Percentiles rank a stretch among this genome's conserved stretches.
Evolutionary conservation across 2,797 vertebrate genomes (phyloP).

Genomic region (Sitta carolinensis): DNA sequence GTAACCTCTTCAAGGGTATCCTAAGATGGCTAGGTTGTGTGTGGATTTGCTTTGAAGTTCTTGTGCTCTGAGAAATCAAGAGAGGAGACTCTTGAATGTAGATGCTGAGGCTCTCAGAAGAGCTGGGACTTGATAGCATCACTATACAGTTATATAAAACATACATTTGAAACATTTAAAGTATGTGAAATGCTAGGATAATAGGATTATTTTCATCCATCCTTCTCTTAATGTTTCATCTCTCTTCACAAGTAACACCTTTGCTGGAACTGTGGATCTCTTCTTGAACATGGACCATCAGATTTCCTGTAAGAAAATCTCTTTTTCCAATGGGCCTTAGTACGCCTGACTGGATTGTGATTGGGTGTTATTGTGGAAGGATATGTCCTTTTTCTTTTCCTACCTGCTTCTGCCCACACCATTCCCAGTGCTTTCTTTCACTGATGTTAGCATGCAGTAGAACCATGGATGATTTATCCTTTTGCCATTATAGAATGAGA

Average conservation of each 20-base stretch:
- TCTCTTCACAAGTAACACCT: not conserved
- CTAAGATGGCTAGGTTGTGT: not conserved
- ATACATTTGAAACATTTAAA: not conserved
- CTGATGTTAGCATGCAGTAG: not conserved
- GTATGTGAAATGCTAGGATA: not conserved
- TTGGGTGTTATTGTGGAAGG: not conserved
- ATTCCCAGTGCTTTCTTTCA: not conserved
- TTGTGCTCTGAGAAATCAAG: not conserved
- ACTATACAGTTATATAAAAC: not conserved
- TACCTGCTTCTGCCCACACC: not conserved
- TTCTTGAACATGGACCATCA: not conserved
- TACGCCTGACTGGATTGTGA: not conserved
- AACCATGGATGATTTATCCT: not conserved
- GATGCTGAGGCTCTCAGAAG: not conserved
- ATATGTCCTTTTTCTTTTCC: not conserved
- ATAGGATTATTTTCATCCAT: not conserved
- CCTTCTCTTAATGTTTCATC: not conserved
- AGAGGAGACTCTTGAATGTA: not conserved
- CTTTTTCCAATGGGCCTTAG: not conserved
- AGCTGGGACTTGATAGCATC: not conserved
- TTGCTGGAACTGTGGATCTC: not conserved
- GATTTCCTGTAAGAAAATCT: not conserved
- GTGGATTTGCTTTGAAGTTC: not conserved
- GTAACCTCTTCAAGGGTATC: not conserved
- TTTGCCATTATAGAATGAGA: not conserved